Evolutionary conservation across 2,113 vertebrate genomes (phyloP), one percentile per base, ranked within the genome.

Genomic region (Mesocricetus auratus): DNA sequence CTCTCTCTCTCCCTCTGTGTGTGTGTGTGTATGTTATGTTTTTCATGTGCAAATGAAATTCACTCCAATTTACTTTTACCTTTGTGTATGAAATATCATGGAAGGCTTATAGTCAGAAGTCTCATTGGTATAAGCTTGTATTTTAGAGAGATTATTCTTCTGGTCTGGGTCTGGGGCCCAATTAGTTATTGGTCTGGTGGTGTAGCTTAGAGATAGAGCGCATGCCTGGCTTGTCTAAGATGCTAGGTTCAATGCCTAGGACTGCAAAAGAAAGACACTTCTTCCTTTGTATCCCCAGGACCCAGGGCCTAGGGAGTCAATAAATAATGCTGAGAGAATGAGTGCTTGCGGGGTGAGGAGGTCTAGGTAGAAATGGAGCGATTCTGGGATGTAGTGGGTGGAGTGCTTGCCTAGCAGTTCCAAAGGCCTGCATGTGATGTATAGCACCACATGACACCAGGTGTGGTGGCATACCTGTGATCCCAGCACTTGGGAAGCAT

Each of bases 141-240:
- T 93, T 96, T 90, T 93, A 50, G 87, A 75, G 58, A 81, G 31
- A 71, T 94, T 75, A 53, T 53, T 53, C 33, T 91, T 89, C 73
- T 96, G 29, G 24, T 90, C 24, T 22, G 53, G n/a, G 53, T 86
- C 78, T 92, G 56, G n/a, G 86, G 60, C 86, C 39, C 58, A 33
- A 11, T 86, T 79, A 0, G 36, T 62, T 83, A 31, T 58, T 83
- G n/a, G 9, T 56, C 50, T 81, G 33, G 45, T 21, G 33, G 77
- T 79, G n/a, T n/a, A n/a, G n/a, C n/a, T n/a, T n/a, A n/a, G n/a
- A n/a, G n/a, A n/a, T n/a, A n/a, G n/a, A n/a, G n/a, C n/a, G 15
- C 33, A 22, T 58, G 33, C 15, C 36, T n/a, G 58, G 53, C 22
- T 11, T 26, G 21, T 39, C 36, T 26, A 22, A 26, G 36, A 36